Percentiles rank a stretch among this genome's conserved stretches.
These are phyloP conservation scores for Synaphobranchus kaupii DNA, from an alignment of 2,797 vertebrate genomes.

Conservation along the genomic window DNA sequence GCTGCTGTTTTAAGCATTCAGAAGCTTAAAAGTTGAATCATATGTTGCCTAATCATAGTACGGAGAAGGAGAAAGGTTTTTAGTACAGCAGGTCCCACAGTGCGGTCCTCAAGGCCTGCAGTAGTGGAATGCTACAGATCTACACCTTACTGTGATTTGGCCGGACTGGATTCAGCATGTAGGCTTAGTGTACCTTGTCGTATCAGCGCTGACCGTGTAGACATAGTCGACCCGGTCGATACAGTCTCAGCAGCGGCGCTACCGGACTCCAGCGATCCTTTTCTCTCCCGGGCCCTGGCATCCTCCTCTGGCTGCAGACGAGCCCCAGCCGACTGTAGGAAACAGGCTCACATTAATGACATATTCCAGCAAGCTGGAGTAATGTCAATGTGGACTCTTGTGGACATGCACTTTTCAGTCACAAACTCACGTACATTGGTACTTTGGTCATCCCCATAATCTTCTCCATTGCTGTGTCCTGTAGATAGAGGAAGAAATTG, in stretches of 20 bases:
- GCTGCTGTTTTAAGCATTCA: not conserved
- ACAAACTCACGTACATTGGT: conserved; percentile 74
- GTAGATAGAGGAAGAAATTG: conserved; percentile 46
- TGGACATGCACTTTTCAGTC: not conserved
- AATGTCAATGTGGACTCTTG: not conserved
- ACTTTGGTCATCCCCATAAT: conserved; percentile 80
- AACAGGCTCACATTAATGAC: not conserved
- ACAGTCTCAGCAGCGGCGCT: conserved; percentile 55
- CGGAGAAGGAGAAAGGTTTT: not conserved
- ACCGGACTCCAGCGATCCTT: conserved; percentile 53
- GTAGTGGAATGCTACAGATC: not conserved
- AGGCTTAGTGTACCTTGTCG: conserved; percentile 66
- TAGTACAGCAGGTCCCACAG: not conserved
- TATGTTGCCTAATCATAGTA: not conserved
- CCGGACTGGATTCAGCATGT: not conserved
- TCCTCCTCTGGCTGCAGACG: conserved; percentile 68
- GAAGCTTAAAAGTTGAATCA: not conserved
- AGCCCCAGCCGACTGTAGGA: conserved; percentile 66
- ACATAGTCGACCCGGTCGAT: conserved; percentile 51
- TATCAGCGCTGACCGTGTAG: conserved; percentile 63
- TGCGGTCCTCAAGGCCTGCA: not conserved
- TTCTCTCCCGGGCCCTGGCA: conserved; percentile 72
- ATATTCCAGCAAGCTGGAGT: not conserved
- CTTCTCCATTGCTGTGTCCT: conserved; percentile 82
- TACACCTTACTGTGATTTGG: not conserved